Base-by-base conservation (phyloP, 2,113 vertebrate species). In the Trematocara nigrifrons region DNA sequence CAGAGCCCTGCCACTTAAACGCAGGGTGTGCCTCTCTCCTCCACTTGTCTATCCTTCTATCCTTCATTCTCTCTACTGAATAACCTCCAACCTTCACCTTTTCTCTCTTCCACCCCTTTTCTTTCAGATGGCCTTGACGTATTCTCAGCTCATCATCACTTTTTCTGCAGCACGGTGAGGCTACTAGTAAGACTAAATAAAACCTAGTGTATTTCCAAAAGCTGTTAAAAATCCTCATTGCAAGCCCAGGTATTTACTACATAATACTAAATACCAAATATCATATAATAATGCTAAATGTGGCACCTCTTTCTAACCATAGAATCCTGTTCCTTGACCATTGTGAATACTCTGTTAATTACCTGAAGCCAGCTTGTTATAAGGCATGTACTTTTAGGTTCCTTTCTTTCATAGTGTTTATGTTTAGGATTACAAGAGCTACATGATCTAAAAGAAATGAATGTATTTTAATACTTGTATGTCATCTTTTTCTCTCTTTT, bases 81-180 rank as follows among this genome's bases (percentile, higher is more conserved):
- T 83, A 78, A 77, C 86, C 86, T 86, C 85, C 81, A 82, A 26
- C 61, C 81, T 81, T 87, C 16, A 76, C 79, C 74, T 49, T 66
- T 26, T 45, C 51, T 31, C 51, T 77, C 4, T 3, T 57, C 78
- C 22, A 16, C 49, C 78, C 20, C 6, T 59, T 45, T 61, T 33
- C 64, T 64, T 84, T 74, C 71, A 47, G 54, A 64, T 31, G 77
- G 56, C 78, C 79, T 79, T 22, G 10, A 47, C 40, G 20, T 51
- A 29, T 42, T 57, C 49, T 9, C 54, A 12, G 7, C 52, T 11
- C 79, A 66, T 54, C 79, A 26, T 89, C 83, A 76, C 52, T 35
- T 80, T 71, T 81, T 56, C 56, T n/a, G 35, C 12, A n/a, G 84
- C 29, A 54, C 59, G 35, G 40, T 16, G 47, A 81, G 35, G 64